Evolutionary conservation across 2,113 vertebrate genomes (phyloP), one percentile per base, ranked within the genome.

Genomic region (Anser brachyrhynchus): DNA sequence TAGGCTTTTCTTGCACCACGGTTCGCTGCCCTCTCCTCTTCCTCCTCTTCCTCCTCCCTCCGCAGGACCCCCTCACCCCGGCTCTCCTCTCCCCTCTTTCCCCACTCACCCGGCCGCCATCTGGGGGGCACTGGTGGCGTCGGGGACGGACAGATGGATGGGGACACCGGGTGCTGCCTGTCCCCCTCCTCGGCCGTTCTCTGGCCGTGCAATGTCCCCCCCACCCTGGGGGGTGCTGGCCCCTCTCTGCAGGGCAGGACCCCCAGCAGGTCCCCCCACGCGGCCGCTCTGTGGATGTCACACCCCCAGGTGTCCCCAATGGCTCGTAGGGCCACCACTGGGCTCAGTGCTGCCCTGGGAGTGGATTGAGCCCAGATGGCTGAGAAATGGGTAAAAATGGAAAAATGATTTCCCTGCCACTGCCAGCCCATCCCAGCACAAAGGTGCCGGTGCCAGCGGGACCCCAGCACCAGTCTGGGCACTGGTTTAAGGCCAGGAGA

Each of bases 1-100:
- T 99, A 99, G 83, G 98, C 98, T 98, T 97, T 94, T 98, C 98
- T 98, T 96, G 94, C 95, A 95, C 62, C 88, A 96, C 79, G 64
- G 31, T 97, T 97, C 84, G 31, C 89, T 90, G 93, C 95, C 93
- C 78, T 94, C 61, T 79, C 67, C 65, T 87, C 80, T 29, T 28
- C 33, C 46, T 72, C 69, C 51, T 59, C 46, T 58, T 49, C 54
- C 31, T 67, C 74, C 89, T 94, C 80, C 92, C 80, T 95, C 59
- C 8, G 19, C 77, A 82, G 84, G 94, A 86, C 29, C 3, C 79
- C 35, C 13, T 41, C 18, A 20, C 51, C 86, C 17, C 4, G 3
- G 51, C 69, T 94, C 89, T 90, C 92, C 86, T 87, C 77, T 78
- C 39, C 43, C 52, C 21, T 89, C 80, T 52, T 91, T 82, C 89